phyloP scores from a whole-genome alignment of 2,113 vertebrate species.

The Cranoglanis bouderius region DNA sequence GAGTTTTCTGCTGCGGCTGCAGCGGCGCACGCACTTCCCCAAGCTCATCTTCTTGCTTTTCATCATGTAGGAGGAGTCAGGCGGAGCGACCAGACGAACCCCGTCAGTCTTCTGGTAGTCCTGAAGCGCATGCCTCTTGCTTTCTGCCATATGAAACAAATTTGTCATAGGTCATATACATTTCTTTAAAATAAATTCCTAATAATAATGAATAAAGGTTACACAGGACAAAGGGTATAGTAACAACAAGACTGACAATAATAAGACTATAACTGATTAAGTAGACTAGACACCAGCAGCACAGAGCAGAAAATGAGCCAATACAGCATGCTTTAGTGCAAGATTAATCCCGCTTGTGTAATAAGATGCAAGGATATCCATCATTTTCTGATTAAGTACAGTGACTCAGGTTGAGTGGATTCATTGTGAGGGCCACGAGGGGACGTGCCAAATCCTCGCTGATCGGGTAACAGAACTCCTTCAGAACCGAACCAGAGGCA shows the following conservation, averaged over 20 bases:
- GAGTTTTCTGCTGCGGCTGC: slow-evolving; percentile 84
- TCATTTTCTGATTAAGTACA: slow-evolving; percentile 44
- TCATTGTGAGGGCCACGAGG: slow-evolving; percentile 26
- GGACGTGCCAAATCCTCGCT: slow-evolving; percentile 16
- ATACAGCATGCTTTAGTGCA: slow-evolving; percentile 6
- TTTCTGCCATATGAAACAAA: slow-evolving; percentile 71
- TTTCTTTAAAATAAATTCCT: neutral
- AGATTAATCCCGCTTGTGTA: slow-evolving; percentile 34
- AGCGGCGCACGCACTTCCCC: slow-evolving; percentile 87
- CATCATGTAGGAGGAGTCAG: slow-evolving; percentile 77
- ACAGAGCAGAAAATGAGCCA: slow-evolving; percentile 15
- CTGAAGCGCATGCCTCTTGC: slow-evolving; percentile 87
- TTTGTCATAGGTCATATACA: neutral
- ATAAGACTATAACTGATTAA: slow-evolving; percentile 19
- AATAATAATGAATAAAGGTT: neutral
- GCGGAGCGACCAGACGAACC: slow-evolving; percentile 71
- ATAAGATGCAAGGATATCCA: slow-evolving; percentile 45
- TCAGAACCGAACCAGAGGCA: slow-evolving; percentile 38
- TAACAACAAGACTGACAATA: neutral
- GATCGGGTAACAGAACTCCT: slow-evolving; percentile 30
- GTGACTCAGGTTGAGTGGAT: slow-evolving; percentile 37
- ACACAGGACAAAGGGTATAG: neutral
- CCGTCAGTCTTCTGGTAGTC: slow-evolving; percentile 90
- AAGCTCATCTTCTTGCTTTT: slow-evolving; percentile 83
- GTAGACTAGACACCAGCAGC: neutral